Evolutionary conservation across 2,113 vertebrate species (phyloP).

Genomic region (Columba janthina): DNA sequence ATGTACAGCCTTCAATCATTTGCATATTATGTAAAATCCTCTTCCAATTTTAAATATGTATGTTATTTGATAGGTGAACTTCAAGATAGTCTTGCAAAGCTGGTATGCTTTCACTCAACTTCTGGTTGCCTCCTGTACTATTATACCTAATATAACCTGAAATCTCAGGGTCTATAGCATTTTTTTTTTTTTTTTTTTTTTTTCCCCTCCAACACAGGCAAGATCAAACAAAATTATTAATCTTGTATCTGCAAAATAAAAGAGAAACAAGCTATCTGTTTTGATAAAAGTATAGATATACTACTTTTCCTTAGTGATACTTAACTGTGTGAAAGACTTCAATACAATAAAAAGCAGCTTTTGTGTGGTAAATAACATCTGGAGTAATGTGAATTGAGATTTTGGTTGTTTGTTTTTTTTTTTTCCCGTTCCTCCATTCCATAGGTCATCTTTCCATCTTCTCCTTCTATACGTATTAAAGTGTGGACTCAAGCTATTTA

Average conservation of each 20-base stretch:
- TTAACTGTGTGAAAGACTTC: background rate
- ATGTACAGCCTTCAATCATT: background rate
- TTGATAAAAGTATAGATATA: background rate
- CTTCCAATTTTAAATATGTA: background rate
- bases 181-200: background rate
- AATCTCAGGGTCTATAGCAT: background rate
- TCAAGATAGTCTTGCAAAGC: background rate
- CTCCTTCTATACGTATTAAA: background rate
- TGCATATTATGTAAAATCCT: background rate
- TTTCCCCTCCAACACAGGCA: background rate
- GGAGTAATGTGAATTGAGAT: background rate
- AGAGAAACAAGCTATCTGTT: background rate
- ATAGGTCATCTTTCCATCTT: background rate
- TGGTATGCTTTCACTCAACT: background rate
- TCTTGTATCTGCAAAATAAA: background rate
- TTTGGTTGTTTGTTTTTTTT: accelerated
- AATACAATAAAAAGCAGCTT: background rate
- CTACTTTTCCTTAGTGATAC: background rate
- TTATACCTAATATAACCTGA: background rate
- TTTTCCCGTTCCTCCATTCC: background rate
- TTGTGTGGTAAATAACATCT: background rate
- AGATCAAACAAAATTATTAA: background rate
- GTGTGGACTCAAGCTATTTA: background rate
- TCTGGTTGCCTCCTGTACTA: background rate
- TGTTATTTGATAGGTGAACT: background rate